Conservation (phyloP, 2,113 vertebrate species). For the Fregetta grallaria region DNA sequence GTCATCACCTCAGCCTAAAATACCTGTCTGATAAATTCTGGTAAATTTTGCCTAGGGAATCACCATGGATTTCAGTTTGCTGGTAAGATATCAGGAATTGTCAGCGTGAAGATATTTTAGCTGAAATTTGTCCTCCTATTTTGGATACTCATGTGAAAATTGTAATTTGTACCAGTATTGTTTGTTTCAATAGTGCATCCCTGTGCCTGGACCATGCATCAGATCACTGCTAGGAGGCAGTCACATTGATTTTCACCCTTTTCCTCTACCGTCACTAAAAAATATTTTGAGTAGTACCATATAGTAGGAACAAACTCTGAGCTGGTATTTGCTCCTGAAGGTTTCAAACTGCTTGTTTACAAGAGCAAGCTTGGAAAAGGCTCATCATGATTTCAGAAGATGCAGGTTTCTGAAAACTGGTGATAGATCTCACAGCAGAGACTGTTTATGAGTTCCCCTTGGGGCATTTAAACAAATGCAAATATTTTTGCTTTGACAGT, state of each 20-base stretch:
- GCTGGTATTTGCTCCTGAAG: not conserved
- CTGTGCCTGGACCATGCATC: not conserved
- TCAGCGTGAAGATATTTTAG: not conserved
- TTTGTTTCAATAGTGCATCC: not conserved
- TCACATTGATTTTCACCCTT: not conserved
- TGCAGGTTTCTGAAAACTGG: not conserved
- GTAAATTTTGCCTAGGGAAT: not conserved
- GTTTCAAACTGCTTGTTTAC: not conserved
- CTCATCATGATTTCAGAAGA: not conserved
- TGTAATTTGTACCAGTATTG: not conserved
- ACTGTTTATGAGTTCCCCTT: not conserved
- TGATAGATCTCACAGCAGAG: not conserved
- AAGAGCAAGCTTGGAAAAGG: not conserved
- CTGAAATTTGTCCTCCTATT: not conserved
- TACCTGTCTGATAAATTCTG: not conserved
- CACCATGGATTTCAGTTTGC: not conserved
- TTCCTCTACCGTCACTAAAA: not conserved
- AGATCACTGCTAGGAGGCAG: not conserved
- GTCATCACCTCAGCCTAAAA: not conserved
- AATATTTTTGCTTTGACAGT: constrained; percentile 96
- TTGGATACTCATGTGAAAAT: not conserved
- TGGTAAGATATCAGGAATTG: not conserved
- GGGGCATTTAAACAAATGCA: constrained; percentile 47
- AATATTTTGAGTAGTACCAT: not conserved
- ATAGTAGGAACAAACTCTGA: not conserved